Evolutionary conservation across 2,797 vertebrate species (phyloP), one percentile per base, ranked within the genome.

Genomic region (Psittacula derbiana): DNA sequence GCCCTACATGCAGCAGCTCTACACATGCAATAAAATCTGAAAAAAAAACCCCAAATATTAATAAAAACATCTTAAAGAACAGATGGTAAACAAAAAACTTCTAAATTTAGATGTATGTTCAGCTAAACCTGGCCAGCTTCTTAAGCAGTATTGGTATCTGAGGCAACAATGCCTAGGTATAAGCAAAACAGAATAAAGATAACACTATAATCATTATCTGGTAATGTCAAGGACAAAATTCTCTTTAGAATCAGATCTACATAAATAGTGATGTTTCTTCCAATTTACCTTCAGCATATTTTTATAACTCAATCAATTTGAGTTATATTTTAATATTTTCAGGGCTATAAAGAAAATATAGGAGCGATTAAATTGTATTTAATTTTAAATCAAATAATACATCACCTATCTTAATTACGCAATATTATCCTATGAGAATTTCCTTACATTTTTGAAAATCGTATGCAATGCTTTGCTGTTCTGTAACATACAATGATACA

Each of bases 381-480:
- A 94, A 93, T 93, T 96, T 75, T 80, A 97, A 94, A 93, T 70
- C 78, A 96, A 93, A 96, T 71, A 90, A 96, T 81, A 83, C 13
- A 80, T 66, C 13, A 72, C 83, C 70, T 90, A 80, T 96, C 95
- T 96, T 60, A 95, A 65, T 94, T 94, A 96, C 46, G 28, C 23
- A 93, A 55, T 85, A 94, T 96, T 91, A 94, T 88, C 76, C 82
- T 79, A 52, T 73, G 73, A 95, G 18, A 95, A 89, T 82, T 93
- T 97, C 86, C 96, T 96, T 96, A 92, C 25, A 86, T 97, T 96
- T 97, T 94, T 91, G 28, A 85, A 95, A 97, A 95, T 82, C 53
- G 30, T 87, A 94, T 80, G 67, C 87, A 96, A 73, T 40, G 80
- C 90, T 97, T 95, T 95, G 89, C 92, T 96, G 83, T 95, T 93